Percentiles rank a stretch among this genome's conserved stretches.
Conservation (phyloP, 2,113 vertebrate species). For the Climacteris rufus region DNA sequence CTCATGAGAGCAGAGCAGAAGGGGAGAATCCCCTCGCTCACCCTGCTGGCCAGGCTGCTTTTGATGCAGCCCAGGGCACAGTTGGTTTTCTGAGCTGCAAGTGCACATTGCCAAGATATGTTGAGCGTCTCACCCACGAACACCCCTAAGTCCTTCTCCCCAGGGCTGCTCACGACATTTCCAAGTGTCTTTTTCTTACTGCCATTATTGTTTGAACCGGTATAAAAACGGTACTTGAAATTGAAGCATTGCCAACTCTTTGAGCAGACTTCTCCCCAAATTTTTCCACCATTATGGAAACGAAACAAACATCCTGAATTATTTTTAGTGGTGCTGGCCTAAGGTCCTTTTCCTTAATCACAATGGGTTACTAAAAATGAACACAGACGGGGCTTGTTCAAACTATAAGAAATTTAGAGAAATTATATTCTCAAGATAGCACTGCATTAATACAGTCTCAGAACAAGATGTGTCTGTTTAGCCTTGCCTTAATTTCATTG, state of each 20-base stretch:
- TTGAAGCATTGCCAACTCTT: neutral
- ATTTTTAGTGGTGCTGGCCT: neutral
- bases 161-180: neutral
- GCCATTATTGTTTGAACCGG: neutral
- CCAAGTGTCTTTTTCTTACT: neutral
- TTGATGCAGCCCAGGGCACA: neutral
- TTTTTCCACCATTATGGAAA: neutral
- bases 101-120: neutral
- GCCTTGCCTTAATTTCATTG: neutral
- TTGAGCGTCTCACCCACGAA: neutral
- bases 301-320: neutral
- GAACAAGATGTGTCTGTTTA: neutral
- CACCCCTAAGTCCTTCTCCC: neutral
- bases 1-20: neutral
- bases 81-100: neutral
- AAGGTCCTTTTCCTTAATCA: neutral
- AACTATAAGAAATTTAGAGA: neutral
- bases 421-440: neutral
- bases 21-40: neutral
- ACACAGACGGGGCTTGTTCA: neutral
- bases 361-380: neutral
- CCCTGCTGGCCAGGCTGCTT: neutral
- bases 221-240: neutral
- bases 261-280: neutral
- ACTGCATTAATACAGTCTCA: neutral